Evolutionary conservation across 2,797 vertebrate species (phyloP), one percentile per base, ranked within the genome.

Genomic region (Channallabes apus): DNA sequence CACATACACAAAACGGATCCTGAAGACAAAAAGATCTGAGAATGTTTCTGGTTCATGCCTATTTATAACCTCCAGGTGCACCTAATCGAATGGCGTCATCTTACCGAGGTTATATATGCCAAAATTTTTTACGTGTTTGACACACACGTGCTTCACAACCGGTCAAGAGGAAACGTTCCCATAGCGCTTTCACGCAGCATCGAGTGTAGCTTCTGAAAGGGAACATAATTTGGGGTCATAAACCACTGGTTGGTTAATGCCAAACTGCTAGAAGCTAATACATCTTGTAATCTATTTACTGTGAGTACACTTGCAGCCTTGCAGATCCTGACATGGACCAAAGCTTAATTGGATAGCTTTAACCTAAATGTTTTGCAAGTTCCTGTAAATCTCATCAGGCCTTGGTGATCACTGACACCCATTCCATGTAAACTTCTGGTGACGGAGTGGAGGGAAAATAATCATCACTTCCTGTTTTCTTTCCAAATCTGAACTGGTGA

Each of bases 401-500:
- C 12, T 51, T 51, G 24, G 41, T 72, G 35, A 18, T 17, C 27
- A 27, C 46, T n/a, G 41, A 51, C 51, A 27, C n/a, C 12, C 27
- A n/a, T 6, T 9, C 46, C 18, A 35, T 61, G 38, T 62, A 14
- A 61, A 61, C 76, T 38, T 20, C 76, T n/a, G 56, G 9, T 61
- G 29, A 62, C 58, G 3, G 59, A 8, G 62, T 17, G 24, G n/a
- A 4, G 17, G 79, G 62, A 80, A 80, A 67, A 67, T 54, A 38
- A 83, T 59, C 77, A 78, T 18, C 35, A 85, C 84, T 88, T 90
- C 90, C 90, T 90, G 90, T 91, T 91, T 89, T 88, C 75, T 76
- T 82, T 79, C 82, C 6, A 68, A 64, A 61, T 81, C 64, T 80
- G 65, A 62, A 76, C 68, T 24, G 77, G n/a, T 73, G 85, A 84